Conservation (phyloP, 2,797 vertebrate species). For the Podargus strigoides region DNA sequence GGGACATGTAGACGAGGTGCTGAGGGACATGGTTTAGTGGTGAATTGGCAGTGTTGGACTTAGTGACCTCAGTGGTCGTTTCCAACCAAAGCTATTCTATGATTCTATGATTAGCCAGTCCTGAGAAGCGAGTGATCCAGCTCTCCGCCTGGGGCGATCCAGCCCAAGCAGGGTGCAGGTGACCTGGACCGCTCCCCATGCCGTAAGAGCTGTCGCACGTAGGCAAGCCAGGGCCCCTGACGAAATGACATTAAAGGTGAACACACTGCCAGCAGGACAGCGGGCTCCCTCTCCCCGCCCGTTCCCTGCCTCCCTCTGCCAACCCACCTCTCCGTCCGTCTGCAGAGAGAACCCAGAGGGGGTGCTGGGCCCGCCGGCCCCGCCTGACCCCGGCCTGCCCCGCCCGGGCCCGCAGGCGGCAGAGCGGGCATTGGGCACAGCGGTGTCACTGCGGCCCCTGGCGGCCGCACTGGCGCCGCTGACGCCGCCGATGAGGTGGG, state of each 20-base stretch:
- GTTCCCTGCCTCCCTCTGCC: too few species aligned
- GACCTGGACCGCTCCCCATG: background rate
- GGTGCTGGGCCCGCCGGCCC: background rate
- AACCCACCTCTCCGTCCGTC: background rate
- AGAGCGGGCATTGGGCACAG: background rate
- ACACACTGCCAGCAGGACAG: background rate
- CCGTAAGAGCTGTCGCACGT: background rate
- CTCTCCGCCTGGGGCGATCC: accelerated
- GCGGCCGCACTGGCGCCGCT: too few species aligned
- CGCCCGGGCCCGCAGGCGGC: too few species aligned
- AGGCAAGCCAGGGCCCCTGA: background rate
- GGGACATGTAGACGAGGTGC: too few species aligned
- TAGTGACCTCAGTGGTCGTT: too few species aligned
- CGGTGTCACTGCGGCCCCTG: background rate
- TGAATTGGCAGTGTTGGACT: too few species aligned
- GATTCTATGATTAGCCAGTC: too few species aligned
- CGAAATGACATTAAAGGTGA: background rate
- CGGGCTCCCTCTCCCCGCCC: too few species aligned
- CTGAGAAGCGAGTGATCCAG: background rate
- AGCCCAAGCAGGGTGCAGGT: too few species aligned
- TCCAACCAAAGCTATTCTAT: too few species aligned
- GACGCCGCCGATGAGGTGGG: background rate
- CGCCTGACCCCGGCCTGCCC: background rate
- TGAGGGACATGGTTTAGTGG: too few species aligned
- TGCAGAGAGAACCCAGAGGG: too few species aligned